Base-by-base conservation (phyloP, 2,797 vertebrate species). In the Jordanella pulchra region DNA sequence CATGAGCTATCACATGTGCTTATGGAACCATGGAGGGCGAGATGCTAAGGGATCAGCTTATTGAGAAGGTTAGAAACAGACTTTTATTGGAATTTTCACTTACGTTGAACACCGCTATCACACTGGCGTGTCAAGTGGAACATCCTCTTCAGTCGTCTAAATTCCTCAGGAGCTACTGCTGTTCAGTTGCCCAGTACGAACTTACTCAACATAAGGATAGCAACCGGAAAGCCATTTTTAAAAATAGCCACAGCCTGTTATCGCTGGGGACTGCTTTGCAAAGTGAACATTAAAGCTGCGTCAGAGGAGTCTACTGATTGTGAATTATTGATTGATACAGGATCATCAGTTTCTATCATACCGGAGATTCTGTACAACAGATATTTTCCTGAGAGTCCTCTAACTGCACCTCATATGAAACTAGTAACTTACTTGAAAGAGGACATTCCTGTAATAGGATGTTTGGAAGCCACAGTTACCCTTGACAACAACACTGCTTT, bases 271-370 rank as follows among this genome's bases (percentile, higher is more conserved):
- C 42, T 47, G 27, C 23, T 25, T 35, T 45, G 14, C 6, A 61
- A 45, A 48, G 44, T 50, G 0, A 12, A 44, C 28, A 51, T 56
- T 17, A 11, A 15, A 10, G n/a, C 13, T 28, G 9, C 15, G 5
- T 42, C 32, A 42, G 56, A 12, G 14, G 45, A 50, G n/a, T 25
- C 14, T 50, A 1, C 45, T 35, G 44, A 71, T 15, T 15, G 35
- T 63, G 30, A 63, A n/a, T 14, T 51, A 2, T 17, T 39, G n/a
- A n/a, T 63, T 23, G 56, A 71, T 35, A 71, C 45, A 6, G 28
- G 69, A 32, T 61, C 55, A 50, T 56, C 67, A 44, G 67, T 44
- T 28, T 54, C 30, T 42, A 55, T 68, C 54, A 15, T 42, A 25
- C 32, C 55, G 12, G 28, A 17, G 28, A 18, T 12, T 15, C n/a